These are phyloP conservation scores for Drosophila differens DNA, from an alignment of 2,888 invertebrate species.

Conservation along the genomic window DNA sequence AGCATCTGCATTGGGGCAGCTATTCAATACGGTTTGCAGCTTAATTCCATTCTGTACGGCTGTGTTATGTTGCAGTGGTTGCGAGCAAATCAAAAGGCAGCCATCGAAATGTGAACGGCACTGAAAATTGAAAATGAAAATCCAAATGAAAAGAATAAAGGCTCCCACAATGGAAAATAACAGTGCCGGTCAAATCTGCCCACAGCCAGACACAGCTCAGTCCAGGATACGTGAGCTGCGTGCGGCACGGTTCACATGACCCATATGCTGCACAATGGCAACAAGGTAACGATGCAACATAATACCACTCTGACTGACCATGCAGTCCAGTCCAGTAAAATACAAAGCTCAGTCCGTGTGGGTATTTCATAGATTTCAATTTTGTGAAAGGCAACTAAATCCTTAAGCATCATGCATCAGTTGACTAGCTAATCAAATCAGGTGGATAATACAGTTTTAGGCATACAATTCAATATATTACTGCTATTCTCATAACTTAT, in stretches of 20 bases:
- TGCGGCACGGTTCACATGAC: not conserved
- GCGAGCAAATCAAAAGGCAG: slow-evolving; percentile 58
- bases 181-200: slow-evolving; percentile 9
- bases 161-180: slow-evolving; percentile 20
- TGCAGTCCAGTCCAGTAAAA: slow-evolving; percentile 12
- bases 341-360: slow-evolving; percentile 1
- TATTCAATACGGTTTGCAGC: slow-evolving; percentile 18
- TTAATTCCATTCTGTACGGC: slow-evolving; percentile 6
- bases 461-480: not conserved
- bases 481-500: not conserved
- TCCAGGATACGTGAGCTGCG: slow-evolving; percentile 8
- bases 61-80: slow-evolving; percentile 5
- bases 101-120: slow-evolving; percentile 54
- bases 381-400: not conserved
- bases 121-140: slow-evolving; percentile 29
- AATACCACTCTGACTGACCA: slow-evolving; percentile 21
- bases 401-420: not conserved
- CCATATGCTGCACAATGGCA: slow-evolving; percentile 6
- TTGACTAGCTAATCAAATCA: not conserved
- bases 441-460: not conserved
- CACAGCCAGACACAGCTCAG: slow-evolving; percentile 13
- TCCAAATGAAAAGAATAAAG: slow-evolving; percentile 45
- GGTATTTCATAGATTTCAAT: not conserved
- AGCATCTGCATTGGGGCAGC: not conserved
- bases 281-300: slow-evolving; percentile 1